Percentiles rank a stretch among this genome's conserved stretches.
phyloP scores from a whole-genome alignment of 2,113 vertebrate species.

The Bufo bufo region DNA sequence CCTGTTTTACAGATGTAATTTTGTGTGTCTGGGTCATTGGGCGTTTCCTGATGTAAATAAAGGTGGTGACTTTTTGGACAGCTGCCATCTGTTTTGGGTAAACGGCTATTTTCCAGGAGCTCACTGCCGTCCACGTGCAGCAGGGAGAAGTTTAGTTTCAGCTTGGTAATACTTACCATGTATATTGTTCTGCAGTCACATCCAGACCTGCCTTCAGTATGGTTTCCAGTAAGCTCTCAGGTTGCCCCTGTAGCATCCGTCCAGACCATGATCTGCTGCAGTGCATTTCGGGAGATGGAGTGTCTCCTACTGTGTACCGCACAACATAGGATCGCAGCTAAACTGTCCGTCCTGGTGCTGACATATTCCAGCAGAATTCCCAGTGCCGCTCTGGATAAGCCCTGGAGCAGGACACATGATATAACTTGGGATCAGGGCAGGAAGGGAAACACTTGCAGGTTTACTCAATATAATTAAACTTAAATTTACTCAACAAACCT shows the following conservation, averaged over 20 bases:
- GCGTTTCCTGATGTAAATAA: slow-evolving; percentile 2
- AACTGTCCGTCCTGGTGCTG: neutral
- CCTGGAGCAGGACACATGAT: neutral
- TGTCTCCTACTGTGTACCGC: too few relatives aligned
- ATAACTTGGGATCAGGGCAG: neutral
- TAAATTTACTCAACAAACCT: too few relatives aligned
- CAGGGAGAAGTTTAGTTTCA: neutral
- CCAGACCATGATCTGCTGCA: too few relatives aligned
- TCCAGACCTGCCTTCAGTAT: neutral
- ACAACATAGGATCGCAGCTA: neutral
- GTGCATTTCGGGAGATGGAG: too few relatives aligned
- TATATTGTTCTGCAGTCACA: neutral
- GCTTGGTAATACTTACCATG: too few relatives aligned
- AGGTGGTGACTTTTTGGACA: neutral
- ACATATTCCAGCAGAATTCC: neutral
- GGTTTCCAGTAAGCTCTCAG: too few relatives aligned
- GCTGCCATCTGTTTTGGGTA: neutral
- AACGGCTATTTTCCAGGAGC: neutral
- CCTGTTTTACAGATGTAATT: neutral
- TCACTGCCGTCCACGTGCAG: neutral
- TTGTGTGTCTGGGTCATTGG: neutral
- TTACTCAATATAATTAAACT: too few relatives aligned
- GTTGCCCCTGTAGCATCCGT: too few relatives aligned
- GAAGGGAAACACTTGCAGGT: neutral
- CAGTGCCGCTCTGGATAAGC: neutral